Conservation (phyloP, 2,113 vertebrate species). For the Gasterosteus nipponicus region DNA sequence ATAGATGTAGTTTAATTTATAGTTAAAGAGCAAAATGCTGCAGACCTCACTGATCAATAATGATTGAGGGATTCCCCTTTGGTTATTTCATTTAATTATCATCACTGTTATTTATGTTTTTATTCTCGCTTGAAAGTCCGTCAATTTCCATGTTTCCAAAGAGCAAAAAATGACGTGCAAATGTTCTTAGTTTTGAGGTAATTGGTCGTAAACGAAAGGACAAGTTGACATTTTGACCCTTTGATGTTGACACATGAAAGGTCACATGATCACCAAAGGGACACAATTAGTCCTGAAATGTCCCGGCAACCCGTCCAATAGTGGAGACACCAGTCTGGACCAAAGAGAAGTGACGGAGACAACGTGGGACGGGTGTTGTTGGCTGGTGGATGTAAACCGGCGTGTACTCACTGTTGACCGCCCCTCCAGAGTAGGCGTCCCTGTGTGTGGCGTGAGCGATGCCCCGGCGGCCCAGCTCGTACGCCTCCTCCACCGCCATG, state of each 20-base stretch:
- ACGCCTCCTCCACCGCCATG: constrained; percentile 85
- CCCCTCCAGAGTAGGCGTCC: constrained; percentile 87
- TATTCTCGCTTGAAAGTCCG: too few species aligned
- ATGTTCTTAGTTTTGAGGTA: background rate
- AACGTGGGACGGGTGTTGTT: too few species aligned
- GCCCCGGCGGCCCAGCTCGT: constrained; percentile 84
- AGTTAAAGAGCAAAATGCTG: background rate
- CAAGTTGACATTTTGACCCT: background rate
- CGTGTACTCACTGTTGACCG: constrained; percentile 85
- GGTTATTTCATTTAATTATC: too few species aligned
- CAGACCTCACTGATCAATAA: too few species aligned
- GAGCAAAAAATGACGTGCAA: background rate
- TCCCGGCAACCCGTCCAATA: too few species aligned
- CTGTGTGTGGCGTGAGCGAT: constrained; percentile 88
- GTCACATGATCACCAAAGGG: background rate
- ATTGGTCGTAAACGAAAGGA: too few species aligned
- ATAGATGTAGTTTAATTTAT: background rate
- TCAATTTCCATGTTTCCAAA: too few species aligned
- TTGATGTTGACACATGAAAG: too few species aligned
- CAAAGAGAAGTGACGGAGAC: background rate
- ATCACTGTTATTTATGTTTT: too few species aligned
- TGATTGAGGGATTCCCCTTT: too few species aligned
- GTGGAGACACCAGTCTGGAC: background rate
- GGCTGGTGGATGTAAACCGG: background rate
- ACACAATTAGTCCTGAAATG: background rate